These are phyloP conservation scores for Gulo gulo DNA, from an alignment of 2,113 vertebrate species.

Conservation along the genomic window DNA sequence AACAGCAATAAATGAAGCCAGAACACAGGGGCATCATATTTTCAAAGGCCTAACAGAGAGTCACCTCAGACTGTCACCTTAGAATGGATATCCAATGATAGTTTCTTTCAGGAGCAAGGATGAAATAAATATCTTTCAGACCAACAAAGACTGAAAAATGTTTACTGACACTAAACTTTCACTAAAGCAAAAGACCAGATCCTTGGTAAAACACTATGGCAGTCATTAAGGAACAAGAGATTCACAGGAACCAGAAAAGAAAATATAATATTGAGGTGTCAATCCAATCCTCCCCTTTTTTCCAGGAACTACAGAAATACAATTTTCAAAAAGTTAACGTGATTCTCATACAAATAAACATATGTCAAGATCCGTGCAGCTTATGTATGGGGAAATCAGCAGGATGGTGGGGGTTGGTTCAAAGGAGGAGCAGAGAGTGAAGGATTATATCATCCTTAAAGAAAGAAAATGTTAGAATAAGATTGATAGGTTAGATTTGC, in stretches of 20 bases:
- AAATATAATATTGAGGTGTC: background rate
- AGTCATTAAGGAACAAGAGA: background rate
- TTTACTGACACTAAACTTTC: background rate
- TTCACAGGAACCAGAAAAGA: background rate
- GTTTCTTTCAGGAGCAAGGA: background rate
- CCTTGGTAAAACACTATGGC: background rate
- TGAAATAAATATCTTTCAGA: slow-evolving; percentile 30
- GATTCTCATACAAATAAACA: background rate
- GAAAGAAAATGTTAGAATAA: slow-evolving; percentile 4
- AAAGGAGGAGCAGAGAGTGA: background rate
- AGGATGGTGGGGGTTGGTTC: background rate
- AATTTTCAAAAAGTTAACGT: slow-evolving; percentile 29
- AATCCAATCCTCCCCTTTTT: background rate
- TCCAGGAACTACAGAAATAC: background rate
- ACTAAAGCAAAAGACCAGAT: background rate
- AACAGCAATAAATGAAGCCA: background rate
- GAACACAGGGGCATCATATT: background rate
- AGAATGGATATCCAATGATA: background rate
- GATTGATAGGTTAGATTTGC: background rate
- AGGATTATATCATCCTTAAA: background rate
- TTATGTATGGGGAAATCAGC: background rate
- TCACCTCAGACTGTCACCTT: background rate
- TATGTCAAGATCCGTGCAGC: background rate
- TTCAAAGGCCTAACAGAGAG: background rate
- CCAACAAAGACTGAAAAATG: background rate